phyloP scores from a whole-genome alignment of 1,140 invertebrate species.

The Drosophila repletoides region DNA sequence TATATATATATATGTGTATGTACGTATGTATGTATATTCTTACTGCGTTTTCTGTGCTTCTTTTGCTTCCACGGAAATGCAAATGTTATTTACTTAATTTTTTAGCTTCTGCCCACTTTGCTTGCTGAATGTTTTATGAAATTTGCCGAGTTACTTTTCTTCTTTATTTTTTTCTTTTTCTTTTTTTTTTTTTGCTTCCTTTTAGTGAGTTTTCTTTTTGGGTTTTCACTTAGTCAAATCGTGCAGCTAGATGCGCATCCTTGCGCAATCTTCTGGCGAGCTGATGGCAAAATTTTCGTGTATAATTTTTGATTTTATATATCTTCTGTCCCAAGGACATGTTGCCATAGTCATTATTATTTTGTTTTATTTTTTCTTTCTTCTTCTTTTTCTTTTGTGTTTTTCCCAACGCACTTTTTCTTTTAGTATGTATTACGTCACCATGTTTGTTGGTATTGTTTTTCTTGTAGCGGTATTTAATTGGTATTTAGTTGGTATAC shows the following conservation, averaged over 20 bases:
- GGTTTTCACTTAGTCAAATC: constrained; percentile 59
- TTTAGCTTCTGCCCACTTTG: constrained; percentile 38
- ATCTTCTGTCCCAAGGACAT: constrained; percentile 79
- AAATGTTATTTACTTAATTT: constrained; percentile 78
- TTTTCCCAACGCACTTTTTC: not conserved
- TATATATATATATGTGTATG: not conserved
- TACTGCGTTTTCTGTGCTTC: constrained; percentile 1
- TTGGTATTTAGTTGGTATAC: constrained; percentile 33
- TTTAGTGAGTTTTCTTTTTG: not conserved
- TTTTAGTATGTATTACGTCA: constrained; percentile 51
- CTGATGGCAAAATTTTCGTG: constrained; percentile 66
- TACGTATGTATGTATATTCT: not conserved
- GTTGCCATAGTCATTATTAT: constrained; percentile 19
- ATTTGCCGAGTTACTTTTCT: not conserved
- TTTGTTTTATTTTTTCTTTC: constrained; percentile 4
- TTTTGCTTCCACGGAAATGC: constrained; percentile 41
- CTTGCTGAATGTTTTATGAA: constrained; percentile 45
- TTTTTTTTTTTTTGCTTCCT: not conserved
- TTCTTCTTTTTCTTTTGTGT: not conserved
- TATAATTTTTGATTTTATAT: constrained; percentile 74
- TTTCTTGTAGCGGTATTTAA: constrained; percentile 26
- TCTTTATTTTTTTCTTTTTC: not conserved
- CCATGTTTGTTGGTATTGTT: constrained; percentile 43
- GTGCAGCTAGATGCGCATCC: constrained; percentile 53
- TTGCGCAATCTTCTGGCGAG: constrained; percentile 67